Percentiles rank a stretch among this genome's conserved stretches.
Evolutionary conservation across 2,888 invertebrate species (phyloP).

Genomic region (Mellilla xanthometata): DNA sequence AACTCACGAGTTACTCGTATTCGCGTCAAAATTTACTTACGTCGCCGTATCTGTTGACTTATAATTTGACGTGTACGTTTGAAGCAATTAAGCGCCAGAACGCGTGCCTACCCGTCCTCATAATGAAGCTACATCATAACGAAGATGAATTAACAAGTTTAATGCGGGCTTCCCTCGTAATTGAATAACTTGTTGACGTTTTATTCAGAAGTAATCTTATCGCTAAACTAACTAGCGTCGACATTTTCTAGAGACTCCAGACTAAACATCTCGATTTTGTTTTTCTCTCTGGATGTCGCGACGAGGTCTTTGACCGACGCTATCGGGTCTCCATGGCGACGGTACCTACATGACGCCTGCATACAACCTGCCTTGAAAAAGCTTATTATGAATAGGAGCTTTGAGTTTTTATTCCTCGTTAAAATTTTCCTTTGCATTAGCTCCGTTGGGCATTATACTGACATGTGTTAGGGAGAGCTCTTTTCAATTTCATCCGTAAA

Average conservation of each 20-base stretch:
- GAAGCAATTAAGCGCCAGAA: slow-evolving; percentile 44
- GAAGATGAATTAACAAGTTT: slow-evolving; percentile 53
- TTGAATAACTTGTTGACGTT: slow-evolving; percentile 40
- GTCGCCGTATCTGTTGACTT: slow-evolving; percentile 25
- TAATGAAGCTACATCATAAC: slow-evolving; percentile 48
- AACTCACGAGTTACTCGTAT: not conserved
- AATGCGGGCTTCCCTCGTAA: slow-evolving; percentile 38
- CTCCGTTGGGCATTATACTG: slow-evolving; percentile 4
- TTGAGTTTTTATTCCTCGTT: slow-evolving; percentile 52
- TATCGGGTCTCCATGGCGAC: slow-evolving; percentile 65
- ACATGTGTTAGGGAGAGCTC: too few relatives aligned
- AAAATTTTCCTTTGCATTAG: slow-evolving; percentile 32
- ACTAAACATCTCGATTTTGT: slow-evolving; percentile 54
- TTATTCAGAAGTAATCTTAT: slow-evolving; percentile 34
- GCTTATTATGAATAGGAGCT: slow-evolving; percentile 53
- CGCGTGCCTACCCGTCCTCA: slow-evolving; percentile 39
- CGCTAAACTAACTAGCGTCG: slow-evolving; percentile 38
- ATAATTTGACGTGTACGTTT: slow-evolving; percentile 30
- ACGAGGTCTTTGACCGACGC: slow-evolving; percentile 75
- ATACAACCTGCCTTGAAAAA: slow-evolving; percentile 53
- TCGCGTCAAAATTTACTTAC: slow-evolving; percentile 18
- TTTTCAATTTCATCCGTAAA: too few relatives aligned
- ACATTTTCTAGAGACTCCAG: slow-evolving; percentile 58
- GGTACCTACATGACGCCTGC: slow-evolving; percentile 55
- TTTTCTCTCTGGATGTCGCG: slow-evolving; percentile 66